These are phyloP conservation scores for Acanthococcus lagerstroemiae DNA, from an alignment of 2,888 invertebrate species.

Conservation along the genomic window DNA sequence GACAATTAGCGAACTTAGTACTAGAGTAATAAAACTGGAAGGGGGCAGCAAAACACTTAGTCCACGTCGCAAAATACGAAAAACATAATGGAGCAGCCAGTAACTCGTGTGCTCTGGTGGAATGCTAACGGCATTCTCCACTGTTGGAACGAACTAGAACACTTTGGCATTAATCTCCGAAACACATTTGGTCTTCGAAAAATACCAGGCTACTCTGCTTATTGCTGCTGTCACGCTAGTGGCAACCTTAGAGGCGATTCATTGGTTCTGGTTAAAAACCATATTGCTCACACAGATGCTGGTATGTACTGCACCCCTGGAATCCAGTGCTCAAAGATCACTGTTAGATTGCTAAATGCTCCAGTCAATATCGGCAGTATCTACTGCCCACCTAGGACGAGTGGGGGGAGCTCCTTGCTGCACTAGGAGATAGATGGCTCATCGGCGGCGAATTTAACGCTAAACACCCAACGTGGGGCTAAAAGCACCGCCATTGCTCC, in stretches of 20 bases:
- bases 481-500: too few relatives aligned
- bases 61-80: background rate
- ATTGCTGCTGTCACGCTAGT: background rate
- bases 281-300: background rate
- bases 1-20: background rate
- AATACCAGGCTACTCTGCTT: background rate
- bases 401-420: slow-evolving; percentile 29
- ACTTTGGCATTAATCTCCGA: background rate
- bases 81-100: background rate
- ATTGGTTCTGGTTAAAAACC: background rate
- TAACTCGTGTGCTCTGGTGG: background rate
- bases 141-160: background rate
- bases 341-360: background rate
- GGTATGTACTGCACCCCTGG: background rate
- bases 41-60: background rate
- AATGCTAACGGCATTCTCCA: background rate
- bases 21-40: background rate
- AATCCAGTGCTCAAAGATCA: background rate
- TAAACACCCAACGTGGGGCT: too few relatives aligned
- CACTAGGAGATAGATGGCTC: slow-evolving; percentile 34
- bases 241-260: background rate
- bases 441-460: slow-evolving; percentile 36
- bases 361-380: too few relatives aligned
- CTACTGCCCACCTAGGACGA: background rate
- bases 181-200: background rate